Conservation (phyloP, 2,113 vertebrate genomes). For the Pluvialis apricaria region DNA sequence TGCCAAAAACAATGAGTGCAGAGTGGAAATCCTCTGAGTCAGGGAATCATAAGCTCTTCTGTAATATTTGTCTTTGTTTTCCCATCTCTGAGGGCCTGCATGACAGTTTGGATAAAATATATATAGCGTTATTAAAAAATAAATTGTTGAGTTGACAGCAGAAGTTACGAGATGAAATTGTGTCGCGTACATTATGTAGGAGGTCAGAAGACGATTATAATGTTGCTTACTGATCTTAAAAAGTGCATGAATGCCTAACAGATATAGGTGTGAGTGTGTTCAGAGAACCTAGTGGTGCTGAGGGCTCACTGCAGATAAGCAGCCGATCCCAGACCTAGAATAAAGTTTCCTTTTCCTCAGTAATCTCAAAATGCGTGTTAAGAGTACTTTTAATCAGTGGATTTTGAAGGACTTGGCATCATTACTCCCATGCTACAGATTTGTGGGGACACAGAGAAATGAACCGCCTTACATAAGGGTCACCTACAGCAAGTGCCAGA, state of each 20-base stretch:
- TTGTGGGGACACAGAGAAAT: neutral
- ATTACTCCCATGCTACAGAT: neutral
- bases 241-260: rapidly evolving
- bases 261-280: rapidly evolving
- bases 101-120: slow-evolving; percentile 23
- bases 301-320: neutral
- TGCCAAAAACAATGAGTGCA: slow-evolving; percentile 44
- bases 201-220: neutral
- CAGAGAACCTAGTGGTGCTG: neutral
- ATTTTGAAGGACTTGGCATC: neutral
- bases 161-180: neutral
- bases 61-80: slow-evolving; percentile 11
- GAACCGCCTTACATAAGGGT: rapidly evolving
- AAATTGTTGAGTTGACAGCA: neutral
- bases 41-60: slow-evolving; percentile 14
- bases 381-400: neutral
- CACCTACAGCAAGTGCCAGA: neutral
- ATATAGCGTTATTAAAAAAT: neutral
- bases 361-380: neutral
- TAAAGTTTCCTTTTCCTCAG: neutral
- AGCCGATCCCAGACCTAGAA: neutral
- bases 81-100: neutral
- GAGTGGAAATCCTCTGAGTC: neutral
- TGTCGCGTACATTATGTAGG: neutral
- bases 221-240: neutral